Evolutionary conservation across 2,113 vertebrate species (phyloP).

Genomic region (Chaetorhynchus papuensis): DNA sequence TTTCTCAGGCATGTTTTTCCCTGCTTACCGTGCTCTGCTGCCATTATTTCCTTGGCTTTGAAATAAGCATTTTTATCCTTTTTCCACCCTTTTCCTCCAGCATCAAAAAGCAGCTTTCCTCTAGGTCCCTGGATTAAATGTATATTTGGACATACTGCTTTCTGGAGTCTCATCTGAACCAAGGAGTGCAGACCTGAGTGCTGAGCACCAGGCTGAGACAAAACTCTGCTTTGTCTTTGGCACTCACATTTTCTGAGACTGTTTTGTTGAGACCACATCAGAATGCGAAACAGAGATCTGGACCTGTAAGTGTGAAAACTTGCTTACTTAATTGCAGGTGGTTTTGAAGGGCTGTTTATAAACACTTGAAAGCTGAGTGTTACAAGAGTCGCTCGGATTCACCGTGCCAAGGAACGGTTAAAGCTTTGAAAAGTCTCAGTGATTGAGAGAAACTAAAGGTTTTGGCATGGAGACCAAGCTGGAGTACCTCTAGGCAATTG

Average conservation of each 20-base stretch:
- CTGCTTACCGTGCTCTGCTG: background rate
- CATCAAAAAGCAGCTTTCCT: background rate
- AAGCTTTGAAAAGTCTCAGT: slow-evolving; percentile 25
- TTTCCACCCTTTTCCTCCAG: background rate
- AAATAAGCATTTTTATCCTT: background rate
- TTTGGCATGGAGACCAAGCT: background rate
- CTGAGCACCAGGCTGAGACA: background rate
- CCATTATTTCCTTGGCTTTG: background rate
- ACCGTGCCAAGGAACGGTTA: slow-evolving; percentile 4
- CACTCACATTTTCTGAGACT: background rate
- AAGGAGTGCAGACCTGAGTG: background rate
- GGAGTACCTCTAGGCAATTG: background rate
- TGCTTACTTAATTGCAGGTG: slow-evolving; percentile 51
- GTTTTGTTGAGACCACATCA: slow-evolving; percentile 44
- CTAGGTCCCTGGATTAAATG: background rate
- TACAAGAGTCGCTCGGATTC: background rate
- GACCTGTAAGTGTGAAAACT: slow-evolving; percentile 54
- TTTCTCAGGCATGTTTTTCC: slow-evolving; percentile 32
- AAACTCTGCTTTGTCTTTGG: background rate
- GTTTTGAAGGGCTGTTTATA: slow-evolving; percentile 49
- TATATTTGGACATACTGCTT: background rate
- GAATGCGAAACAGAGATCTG: slow-evolving; percentile 24
- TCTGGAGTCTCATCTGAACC: background rate
- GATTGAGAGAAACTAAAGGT: background rate
- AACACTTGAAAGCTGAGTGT: slow-evolving; percentile 27